A percentile compares a stretch with the other conserved stretches of the same genome.
Evolutionary conservation across 2,113 vertebrate species (phyloP).

Genomic region (Crotophaga sulcirostris): DNA sequence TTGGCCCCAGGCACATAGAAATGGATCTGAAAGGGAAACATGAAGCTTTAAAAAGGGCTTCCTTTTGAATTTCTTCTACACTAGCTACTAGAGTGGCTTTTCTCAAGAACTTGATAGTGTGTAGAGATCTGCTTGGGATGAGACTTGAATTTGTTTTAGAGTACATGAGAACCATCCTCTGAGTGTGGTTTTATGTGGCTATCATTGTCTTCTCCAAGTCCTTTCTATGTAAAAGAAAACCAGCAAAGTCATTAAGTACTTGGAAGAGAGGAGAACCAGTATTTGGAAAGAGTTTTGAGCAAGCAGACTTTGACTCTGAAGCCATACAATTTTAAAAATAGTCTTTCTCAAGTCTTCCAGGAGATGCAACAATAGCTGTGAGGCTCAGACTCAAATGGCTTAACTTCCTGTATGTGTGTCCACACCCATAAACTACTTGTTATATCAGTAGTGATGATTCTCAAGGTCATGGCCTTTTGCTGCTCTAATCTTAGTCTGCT

Average conservation of each 20-base stretch:
- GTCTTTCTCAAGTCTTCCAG: not conserved
- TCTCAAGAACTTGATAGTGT: not conserved
- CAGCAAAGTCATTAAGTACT: not conserved
- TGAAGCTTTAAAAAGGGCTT: not conserved
- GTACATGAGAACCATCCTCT: not conserved
- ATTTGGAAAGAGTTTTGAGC: not conserved
- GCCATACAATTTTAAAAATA: not conserved
- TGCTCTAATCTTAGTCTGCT: conserved; percentile 26
- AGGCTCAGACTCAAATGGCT: not conserved
- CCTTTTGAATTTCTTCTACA: not conserved
- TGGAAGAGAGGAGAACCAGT: not conserved
- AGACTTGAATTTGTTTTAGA: not conserved
- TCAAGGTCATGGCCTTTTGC: conserved; percentile 22
- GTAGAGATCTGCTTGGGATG: not conserved
- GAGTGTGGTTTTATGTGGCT: not conserved
- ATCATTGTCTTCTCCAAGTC: not conserved
- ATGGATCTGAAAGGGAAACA: not conserved
- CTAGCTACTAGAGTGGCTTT: not conserved
- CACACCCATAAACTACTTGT: not conserved
- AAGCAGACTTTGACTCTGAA: not conserved
- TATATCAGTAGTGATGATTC: conserved; percentile 17
- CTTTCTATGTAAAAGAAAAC: not conserved
- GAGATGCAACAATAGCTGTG: not conserved
- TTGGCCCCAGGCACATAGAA: not conserved
- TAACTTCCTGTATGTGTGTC: not conserved